Evolutionary conservation across 2,797 vertebrate species (phyloP), one percentile per base, ranked within the genome.

Genomic region (Antennarius maculatus): DNA sequence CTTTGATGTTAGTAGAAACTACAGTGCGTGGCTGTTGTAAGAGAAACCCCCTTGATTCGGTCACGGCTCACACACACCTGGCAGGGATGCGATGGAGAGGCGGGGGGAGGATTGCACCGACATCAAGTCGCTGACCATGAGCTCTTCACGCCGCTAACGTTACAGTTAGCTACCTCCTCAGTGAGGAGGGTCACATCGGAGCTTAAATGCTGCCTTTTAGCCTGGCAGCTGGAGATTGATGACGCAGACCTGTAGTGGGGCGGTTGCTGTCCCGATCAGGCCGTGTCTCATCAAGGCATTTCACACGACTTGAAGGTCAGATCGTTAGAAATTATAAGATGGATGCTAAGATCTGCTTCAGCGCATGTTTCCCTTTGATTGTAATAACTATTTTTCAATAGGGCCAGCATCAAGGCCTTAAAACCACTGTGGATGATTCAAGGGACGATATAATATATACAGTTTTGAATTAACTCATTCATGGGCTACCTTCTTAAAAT

Each of bases 51-150:
- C 63, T 11, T 6, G 60, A 59, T 53, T 46, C 54, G 68, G 75
- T 74, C 70, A 60, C 66, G 46, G 66, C 52, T 75, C 23, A 23
- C 69, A 3, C 52, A 27, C 31, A 85, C 86, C 78, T 88, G 84
- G 42, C 55, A 4, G 65, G 54, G 76, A 79, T 83, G 71, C 34
- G 54, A 71, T 46, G 37, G n/a, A 31, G 55, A 64, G 54, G 58
- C 8, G 62, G 57, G n/a, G 43, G 41, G 27, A 3, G 28, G 5
- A 42, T 65, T 57, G 54, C 50, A 2, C 54, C 31, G 74, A 62
- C 54, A 41, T 41, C n/a, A 27, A 37, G 76, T 66, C 13, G 63
- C 46, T 47, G 51, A 70, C 50, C 52, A 46, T 54, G n/a, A 46
- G 41, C 60, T 39, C n/a, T 51, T 67, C 13, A 3, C 12, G 1